These are phyloP conservation scores for Macaria notata DNA, from an alignment of 2,888 invertebrate genomes.

Conservation along the genomic window DNA sequence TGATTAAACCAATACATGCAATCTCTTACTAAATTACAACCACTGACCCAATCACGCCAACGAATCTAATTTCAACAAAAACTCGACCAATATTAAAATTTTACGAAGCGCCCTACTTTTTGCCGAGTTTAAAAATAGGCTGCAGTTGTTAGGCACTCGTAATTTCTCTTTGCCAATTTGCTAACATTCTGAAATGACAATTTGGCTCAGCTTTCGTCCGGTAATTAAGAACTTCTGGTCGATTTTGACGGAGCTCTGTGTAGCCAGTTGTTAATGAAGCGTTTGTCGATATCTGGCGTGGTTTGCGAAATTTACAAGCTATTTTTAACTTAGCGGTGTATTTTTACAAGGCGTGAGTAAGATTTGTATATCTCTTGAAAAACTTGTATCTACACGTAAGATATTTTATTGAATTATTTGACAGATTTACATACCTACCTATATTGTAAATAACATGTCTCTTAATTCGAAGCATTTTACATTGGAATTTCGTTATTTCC, in stretches of 20 bases:
- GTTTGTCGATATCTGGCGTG: slow-evolving; percentile 3
- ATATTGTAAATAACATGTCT: too few relatives aligned
- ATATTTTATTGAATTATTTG: too few relatives aligned
- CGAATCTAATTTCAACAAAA: too few relatives aligned
- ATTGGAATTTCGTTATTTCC: too few relatives aligned
- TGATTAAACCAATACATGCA: too few relatives aligned
- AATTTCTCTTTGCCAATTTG: slow-evolving; percentile 11
- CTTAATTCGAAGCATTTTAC: too few relatives aligned
- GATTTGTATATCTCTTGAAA: too few relatives aligned
- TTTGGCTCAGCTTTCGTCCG: slow-evolving; percentile 23
- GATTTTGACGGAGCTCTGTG: slow-evolving; percentile 11
- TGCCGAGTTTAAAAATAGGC: slow-evolving; percentile 5
- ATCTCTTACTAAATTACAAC: too few relatives aligned
- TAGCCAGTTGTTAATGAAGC: slow-evolving; percentile 12
- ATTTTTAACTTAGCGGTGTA: background rate
- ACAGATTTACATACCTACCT: too few relatives aligned
- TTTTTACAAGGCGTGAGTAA: background rate
- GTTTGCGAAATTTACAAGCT: background rate
- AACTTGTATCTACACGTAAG: too few relatives aligned
- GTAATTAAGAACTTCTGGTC: slow-evolving; percentile 27
- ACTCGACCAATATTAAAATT: too few relatives aligned
- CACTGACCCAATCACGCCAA: too few relatives aligned
- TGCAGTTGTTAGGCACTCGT: slow-evolving; percentile 3
- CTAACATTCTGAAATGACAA: slow-evolving; percentile 20
- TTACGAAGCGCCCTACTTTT: background rate